phyloP scores from a whole-genome alignment of 2,797 vertebrate species.

The Adelosebastes latens region DNA sequence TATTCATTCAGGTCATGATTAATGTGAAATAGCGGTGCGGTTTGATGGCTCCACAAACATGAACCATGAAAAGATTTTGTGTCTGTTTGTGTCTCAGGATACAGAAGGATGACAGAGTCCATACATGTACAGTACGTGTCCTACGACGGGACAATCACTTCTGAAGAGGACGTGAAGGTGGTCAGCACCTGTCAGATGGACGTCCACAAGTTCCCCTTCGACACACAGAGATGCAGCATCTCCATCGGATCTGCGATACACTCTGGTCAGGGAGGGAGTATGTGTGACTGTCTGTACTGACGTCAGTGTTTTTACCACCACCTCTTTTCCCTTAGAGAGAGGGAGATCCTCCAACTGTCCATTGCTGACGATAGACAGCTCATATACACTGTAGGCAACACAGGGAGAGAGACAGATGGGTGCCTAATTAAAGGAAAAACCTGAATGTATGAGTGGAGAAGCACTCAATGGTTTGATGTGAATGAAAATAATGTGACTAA shows the following conservation, averaged over 20 bases:
- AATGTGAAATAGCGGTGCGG: not conserved
- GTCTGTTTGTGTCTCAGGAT: conserved; percentile 49
- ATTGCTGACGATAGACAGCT: conserved; percentile 55
- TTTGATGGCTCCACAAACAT: not conserved
- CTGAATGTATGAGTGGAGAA: not conserved
- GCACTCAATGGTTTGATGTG: not conserved
- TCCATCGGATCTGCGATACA: conserved; percentile 52
- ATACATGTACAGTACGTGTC: conserved; percentile 8
- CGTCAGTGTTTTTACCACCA: not conserved
- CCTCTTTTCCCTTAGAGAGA: conserved; percentile 56
- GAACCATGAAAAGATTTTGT: not conserved
- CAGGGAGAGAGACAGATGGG: too few species aligned
- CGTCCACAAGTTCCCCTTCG: conserved; percentile 80
- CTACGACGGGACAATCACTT: conserved; percentile 33
- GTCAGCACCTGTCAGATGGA: conserved; percentile 76
- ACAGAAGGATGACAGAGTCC: conserved; percentile 63
- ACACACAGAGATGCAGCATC: conserved; percentile 75
- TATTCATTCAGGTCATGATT: not conserved
- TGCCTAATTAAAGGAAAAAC: too few species aligned
- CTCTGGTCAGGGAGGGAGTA: conserved; percentile 34
- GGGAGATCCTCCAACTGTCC: conserved; percentile 75
- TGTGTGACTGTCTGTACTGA: not conserved
- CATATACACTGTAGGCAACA: conserved; percentile 66
- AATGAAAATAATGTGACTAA: not conserved
- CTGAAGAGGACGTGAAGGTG: conserved; percentile 53